Conservation (phyloP, 2,113 vertebrate species). For the Monopterus albus region DNA sequence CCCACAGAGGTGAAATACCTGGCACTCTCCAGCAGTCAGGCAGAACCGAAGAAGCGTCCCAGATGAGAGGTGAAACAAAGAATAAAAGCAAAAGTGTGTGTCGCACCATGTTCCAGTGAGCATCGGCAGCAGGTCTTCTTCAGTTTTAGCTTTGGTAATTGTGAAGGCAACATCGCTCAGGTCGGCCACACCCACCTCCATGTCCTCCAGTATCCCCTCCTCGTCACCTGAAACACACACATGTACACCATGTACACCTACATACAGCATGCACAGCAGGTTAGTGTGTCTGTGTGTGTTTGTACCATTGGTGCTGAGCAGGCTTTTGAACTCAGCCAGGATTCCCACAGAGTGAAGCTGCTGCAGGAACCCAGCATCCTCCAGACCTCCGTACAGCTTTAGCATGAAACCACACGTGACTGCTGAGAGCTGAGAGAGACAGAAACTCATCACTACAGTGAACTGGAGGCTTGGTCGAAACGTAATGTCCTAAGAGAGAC, state of each 20-base stretch:
- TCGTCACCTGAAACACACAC: slow-evolving; percentile 85
- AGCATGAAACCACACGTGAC: slow-evolving; percentile 88
- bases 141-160: slow-evolving; percentile 85
- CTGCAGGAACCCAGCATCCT: slow-evolving; percentile 84
- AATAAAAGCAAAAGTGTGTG: not conserved
- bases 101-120: slow-evolving; percentile 87
- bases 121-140: slow-evolving; percentile 84
- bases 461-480: too few relatives aligned
- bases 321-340: slow-evolving; percentile 88
- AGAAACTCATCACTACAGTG: not conserved
- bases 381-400: slow-evolving; percentile 84
- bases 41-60: too few relatives aligned
- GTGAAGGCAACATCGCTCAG: slow-evolving; percentile 86
- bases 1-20: too few relatives aligned
- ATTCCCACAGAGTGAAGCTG: slow-evolving; percentile 88
- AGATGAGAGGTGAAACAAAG: too few relatives aligned
- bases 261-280: not conserved
- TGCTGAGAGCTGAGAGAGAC: slow-evolving; percentile 75
- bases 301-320: slow-evolving; percentile 91
- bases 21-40: too few relatives aligned
- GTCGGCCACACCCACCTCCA: slow-evolving; percentile 90
- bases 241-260: not conserved
- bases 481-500: too few relatives aligned
- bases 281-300: slow-evolving; percentile 16
- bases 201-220: slow-evolving; percentile 92